A percentile compares a stretch with the other conserved stretches of the same genome.
phyloP scores from a whole-genome alignment of 1,140 invertebrate species.

The Drosophila kanapiae region DNA sequence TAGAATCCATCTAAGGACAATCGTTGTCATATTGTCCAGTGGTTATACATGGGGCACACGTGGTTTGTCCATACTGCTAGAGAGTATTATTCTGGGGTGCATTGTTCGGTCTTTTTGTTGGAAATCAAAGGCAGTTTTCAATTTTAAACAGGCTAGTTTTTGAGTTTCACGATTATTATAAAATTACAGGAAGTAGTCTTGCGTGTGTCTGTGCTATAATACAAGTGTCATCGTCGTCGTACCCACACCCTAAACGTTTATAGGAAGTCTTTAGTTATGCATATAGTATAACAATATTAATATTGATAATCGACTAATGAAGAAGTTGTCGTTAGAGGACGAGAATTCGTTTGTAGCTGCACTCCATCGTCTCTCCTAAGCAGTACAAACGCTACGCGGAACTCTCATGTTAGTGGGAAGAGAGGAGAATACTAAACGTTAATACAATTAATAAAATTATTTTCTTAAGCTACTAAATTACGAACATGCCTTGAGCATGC shows the following conservation, averaged over 20 bases:
- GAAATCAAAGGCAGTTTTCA: slow-evolving; percentile 75
- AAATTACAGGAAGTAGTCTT: slow-evolving; percentile 71
- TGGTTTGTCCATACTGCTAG: slow-evolving; percentile 44
- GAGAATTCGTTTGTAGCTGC: slow-evolving; percentile 82
- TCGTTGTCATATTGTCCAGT: slow-evolving; percentile 69
- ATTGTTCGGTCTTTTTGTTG: slow-evolving; percentile 66
- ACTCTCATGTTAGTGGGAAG: slow-evolving; percentile 81
- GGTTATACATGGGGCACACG: slow-evolving; percentile 38
- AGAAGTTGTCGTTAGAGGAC: slow-evolving; percentile 85
- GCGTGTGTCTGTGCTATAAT: slow-evolving; percentile 73
- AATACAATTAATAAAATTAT: slow-evolving; percentile 82
- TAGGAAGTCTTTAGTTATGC: slow-evolving; percentile 78
- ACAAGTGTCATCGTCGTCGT: slow-evolving; percentile 66
- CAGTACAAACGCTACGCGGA: slow-evolving; percentile 72
- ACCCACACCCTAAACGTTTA: slow-evolving; percentile 80
- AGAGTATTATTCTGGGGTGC: slow-evolving; percentile 72
- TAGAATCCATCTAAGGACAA: slow-evolving; percentile 61
- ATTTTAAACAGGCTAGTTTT: slow-evolving; percentile 66
- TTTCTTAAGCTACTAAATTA: slow-evolving; percentile 66
- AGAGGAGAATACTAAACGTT: slow-evolving; percentile 69
- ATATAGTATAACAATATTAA: slow-evolving; percentile 69
- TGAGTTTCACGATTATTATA: slow-evolving; percentile 34
- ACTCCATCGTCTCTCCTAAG: slow-evolving; percentile 18
- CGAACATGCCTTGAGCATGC: slow-evolving; percentile 27
- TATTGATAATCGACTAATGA: slow-evolving; percentile 84